Conservation (phyloP, 2,797 vertebrate species). For the Acanthurus leucopareius region DNA sequence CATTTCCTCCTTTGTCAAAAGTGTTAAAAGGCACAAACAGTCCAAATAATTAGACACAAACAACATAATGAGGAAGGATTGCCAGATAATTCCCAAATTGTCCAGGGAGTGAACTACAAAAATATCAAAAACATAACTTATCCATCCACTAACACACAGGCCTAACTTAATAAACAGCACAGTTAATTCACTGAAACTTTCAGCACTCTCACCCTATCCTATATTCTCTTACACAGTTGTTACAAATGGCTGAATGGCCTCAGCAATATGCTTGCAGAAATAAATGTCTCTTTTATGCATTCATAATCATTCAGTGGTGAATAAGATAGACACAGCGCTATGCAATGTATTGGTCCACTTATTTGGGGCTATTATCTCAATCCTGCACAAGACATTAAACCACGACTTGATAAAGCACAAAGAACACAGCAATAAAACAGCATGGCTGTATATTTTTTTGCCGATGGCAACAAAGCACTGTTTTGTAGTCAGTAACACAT, state of each 20-base stretch:
- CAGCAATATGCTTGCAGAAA: conserved; percentile 53
- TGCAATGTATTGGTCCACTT: conserved; percentile 35
- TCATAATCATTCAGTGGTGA: conserved; percentile 53
- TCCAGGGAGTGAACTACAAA: conserved; percentile 23
- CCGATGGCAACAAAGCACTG: conserved; percentile 38
- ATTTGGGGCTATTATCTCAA: conserved; percentile 49
- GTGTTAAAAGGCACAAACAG: no score
- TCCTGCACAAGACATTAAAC: conserved; percentile 47
- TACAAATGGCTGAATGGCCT: conserved; percentile 58
- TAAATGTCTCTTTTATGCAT: conserved; percentile 56
- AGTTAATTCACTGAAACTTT: conserved; percentile 32
- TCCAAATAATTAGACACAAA: conserved; percentile 14
- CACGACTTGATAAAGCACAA: conserved; percentile 35
- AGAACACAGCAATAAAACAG: conserved; percentile 42
- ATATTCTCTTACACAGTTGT: conserved; percentile 44
- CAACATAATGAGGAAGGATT: neutral
- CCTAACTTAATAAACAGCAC: conserved; percentile 24
- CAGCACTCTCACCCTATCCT: conserved; percentile 12
- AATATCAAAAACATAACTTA: conserved; percentile 5
- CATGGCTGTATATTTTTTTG: conserved; percentile 36
- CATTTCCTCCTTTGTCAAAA: conserved; percentile 2
- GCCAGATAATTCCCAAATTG: conserved; percentile 18
- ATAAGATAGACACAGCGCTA: conserved; percentile 26
- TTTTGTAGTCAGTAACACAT: conserved; percentile 53
- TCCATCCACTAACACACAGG: neutral